Evolutionary conservation across 2,888 invertebrate species (phyloP).

Genomic region (Xylota sylvarum): DNA sequence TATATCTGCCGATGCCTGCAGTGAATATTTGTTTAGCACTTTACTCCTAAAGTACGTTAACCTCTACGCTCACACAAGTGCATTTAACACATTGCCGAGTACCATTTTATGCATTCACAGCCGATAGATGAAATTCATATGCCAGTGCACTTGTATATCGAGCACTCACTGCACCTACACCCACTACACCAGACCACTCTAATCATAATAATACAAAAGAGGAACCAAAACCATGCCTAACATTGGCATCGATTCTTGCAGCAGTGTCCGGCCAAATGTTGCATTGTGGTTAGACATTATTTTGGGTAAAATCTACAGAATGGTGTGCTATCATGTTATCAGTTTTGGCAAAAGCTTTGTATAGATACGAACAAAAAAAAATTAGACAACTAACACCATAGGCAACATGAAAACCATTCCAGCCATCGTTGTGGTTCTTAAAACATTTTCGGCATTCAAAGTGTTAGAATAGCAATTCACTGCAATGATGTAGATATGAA

Average conservation of each 20-base stretch:
- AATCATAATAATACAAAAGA: background rate
- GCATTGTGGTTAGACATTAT: conserved; percentile 57
- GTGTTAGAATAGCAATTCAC: background rate
- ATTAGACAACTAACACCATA: background rate
- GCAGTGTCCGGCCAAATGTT: conserved; percentile 68
- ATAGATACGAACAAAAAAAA: background rate
- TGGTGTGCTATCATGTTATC: conserved; percentile 52
- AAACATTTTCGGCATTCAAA: background rate
- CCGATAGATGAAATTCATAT: background rate
- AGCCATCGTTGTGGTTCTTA: background rate
- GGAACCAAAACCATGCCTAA: conserved; percentile 1
- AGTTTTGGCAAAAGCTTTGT: conserved; percentile 45
- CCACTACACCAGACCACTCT: background rate
- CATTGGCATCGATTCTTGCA: conserved; percentile 54
- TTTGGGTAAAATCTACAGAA: conserved; percentile 29
- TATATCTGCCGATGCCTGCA: background rate
- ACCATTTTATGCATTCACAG: background rate
- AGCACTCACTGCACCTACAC: conserved; percentile 5
- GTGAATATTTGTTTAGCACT: background rate
- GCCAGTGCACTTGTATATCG: background rate
- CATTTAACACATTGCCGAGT: background rate
- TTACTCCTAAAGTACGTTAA: background rate
- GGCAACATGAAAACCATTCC: background rate
- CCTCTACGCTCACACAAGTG: background rate
- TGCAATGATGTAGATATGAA: background rate